These are phyloP conservation scores for Chrysina gloriosa DNA, from an alignment of 2,888 invertebrate genomes.

Conservation along the genomic window DNA sequence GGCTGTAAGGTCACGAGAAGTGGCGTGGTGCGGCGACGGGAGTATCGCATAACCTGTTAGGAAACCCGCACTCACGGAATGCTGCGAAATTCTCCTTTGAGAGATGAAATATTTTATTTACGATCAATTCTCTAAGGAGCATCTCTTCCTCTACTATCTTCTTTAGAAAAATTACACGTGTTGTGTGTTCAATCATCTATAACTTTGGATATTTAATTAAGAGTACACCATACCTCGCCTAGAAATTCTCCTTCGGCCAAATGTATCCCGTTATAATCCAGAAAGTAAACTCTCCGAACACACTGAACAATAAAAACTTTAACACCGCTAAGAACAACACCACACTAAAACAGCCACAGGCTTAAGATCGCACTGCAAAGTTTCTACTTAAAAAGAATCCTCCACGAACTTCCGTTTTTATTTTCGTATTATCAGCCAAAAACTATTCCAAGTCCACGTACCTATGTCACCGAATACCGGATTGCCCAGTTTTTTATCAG, in stretches of 20 bases:
- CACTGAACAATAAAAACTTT: conserved; percentile 17
- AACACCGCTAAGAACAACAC: conserved; percentile 28
- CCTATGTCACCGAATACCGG: conserved; percentile 24
- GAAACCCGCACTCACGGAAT: conserved; percentile 41
- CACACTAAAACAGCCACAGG: conserved; percentile 7
- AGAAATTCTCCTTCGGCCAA: neutral
- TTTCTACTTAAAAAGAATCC: neutral
- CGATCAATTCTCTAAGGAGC: neutral
- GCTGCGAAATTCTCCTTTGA: conserved; percentile 44
- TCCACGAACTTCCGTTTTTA: conserved; percentile 8
- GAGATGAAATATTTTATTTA: conserved; percentile 10
- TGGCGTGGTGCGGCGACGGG: conserved; percentile 37
- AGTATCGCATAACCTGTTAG: conserved; percentile 45
- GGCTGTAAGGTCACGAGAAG: conserved; percentile 44
- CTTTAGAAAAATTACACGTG: too few relatives aligned
- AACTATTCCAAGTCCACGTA: neutral
- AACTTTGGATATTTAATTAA: neutral
- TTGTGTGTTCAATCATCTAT: too few relatives aligned
- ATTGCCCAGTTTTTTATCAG: conserved; percentile 27
- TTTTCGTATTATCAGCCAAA: neutral
- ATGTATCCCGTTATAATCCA: conserved; percentile 13
- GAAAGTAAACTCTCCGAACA: conserved; percentile 3
- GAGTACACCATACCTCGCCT: conserved; percentile 1
- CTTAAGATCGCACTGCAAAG: conserved; percentile 7
- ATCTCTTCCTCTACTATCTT: too few relatives aligned